Base-by-base conservation (phyloP, 2,797 vertebrate species). In the Sebastes hubbsi region DNA sequence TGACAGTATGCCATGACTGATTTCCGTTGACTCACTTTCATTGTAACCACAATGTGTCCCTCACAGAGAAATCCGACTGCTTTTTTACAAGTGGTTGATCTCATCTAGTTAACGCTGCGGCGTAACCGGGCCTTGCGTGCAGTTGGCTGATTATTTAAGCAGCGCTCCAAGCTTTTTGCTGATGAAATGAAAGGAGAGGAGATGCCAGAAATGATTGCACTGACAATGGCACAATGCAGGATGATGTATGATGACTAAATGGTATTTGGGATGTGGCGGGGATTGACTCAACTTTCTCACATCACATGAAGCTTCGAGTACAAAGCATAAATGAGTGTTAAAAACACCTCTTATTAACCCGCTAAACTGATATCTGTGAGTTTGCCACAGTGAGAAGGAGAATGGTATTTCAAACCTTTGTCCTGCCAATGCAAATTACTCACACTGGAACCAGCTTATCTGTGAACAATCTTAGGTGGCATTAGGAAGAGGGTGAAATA, bases 1-100 rank as follows among this genome's bases (percentile, higher is more conserved):
- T 94, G 93, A 95, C 94, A 94, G 89, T 88, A 78, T 87, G 94
- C 94, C 93, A 94, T 77, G 91, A 92, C 92, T 91, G 90, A 95
- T 94, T 95, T 95, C 92, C 91, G 83, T 92, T 90, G 88, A 93
- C 93, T 95, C 88, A 89, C 90, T 93, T 93, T 93, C 88, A 88
- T 86, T 90, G 82, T 78, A 83, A 93, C 93, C 94, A 86, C 89
- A 91, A 85, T 73, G 87, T 91, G 87, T 90, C 87, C 86, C 91
- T 93, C 84, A 75, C 77, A 87, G 76, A 88, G 76, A 92, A 85
- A 78, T 84, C 77, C 1, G 62, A 64, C 76, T 42, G 62, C 27
- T 62, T 70, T 66, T 89, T 90, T 80, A 83, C 90, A 90, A 92
- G 80, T 80, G 80, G 89, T 89, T 92, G 90, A 93, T 90, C 92